These are phyloP conservation scores for Petrolisthes manimaculis DNA, from an alignment of 2,888 invertebrate species.

Conservation along the genomic window DNA sequence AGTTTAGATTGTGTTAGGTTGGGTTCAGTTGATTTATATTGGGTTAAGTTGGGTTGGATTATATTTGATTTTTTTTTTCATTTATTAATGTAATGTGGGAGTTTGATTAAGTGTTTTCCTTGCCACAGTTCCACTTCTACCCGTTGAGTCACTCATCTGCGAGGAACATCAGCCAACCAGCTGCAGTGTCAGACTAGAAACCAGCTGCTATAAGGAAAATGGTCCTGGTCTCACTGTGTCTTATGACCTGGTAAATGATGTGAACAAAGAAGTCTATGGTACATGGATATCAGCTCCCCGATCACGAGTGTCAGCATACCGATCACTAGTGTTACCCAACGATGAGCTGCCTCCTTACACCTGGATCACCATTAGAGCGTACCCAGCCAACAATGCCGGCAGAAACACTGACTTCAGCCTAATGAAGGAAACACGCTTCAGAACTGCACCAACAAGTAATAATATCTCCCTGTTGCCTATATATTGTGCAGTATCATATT, in stretches of 20 bases:
- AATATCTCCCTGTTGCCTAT: too few relatives aligned
- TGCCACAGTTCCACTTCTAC: neutral
- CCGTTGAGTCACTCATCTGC: neutral
- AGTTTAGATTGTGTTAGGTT: too few relatives aligned
- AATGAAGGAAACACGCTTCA: neutral
- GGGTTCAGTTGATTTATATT: too few relatives aligned
- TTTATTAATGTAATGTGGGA: too few relatives aligned
- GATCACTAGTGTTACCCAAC: neutral
- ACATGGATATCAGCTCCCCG: neutral
- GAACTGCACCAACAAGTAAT: neutral
- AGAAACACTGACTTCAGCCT: neutral
- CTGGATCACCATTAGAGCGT: neutral
- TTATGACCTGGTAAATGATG: neutral
- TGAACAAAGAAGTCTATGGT: neutral
- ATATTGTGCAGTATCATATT: too few relatives aligned
- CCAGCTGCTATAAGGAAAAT: neutral
- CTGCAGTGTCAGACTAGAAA: neutral
- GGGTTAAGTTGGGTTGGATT: too few relatives aligned
- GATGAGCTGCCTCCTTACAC: neutral
- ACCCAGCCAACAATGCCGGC: neutral
- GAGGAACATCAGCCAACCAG: neutral
- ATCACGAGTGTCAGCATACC: too few relatives aligned
- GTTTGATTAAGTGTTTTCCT: neutral
- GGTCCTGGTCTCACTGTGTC: neutral
- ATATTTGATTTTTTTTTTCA: too few relatives aligned